Evolutionary conservation across 2,888 invertebrate species (phyloP).

Genomic region (Melikaiella ostensackeni): DNA sequence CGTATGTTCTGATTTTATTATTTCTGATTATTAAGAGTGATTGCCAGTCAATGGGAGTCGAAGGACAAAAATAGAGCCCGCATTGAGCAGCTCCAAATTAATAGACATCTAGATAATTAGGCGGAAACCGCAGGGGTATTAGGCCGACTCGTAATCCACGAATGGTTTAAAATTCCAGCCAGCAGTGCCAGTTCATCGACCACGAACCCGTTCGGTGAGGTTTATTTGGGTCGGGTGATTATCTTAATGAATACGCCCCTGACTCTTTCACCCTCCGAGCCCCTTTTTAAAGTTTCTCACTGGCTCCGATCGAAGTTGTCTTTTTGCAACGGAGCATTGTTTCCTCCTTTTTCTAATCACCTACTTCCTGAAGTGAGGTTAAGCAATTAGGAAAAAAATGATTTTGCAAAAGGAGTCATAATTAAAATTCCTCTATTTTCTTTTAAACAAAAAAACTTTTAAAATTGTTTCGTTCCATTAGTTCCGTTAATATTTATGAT

Average conservation of each 20-base stretch:
- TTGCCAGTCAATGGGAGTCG: too few species aligned
- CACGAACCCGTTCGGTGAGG: slow-evolving; percentile 57
- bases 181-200: slow-evolving; percentile 43
- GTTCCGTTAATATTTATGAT: background rate
- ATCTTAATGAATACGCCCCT: slow-evolving; percentile 60
- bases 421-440: too few species aligned
- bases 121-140: slow-evolving; percentile 64
- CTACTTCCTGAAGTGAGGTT: background rate
- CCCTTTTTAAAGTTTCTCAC: slow-evolving; percentile 19
- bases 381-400: too few species aligned
- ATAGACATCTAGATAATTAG: slow-evolving; percentile 63
- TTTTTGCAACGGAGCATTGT: background rate
- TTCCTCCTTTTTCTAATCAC: background rate
- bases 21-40: too few species aligned
- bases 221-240: slow-evolving; percentile 68
- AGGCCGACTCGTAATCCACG: slow-evolving; percentile 50
- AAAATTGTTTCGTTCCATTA: background rate
- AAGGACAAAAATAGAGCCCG: background rate
- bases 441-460: too few species aligned
- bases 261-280: slow-evolving; percentile 15
- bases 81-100: slow-evolving; percentile 44
- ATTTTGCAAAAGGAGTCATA: too few species aligned
- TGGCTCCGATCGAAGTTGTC: background rate
- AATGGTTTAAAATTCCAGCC: slow-evolving; percentile 50
- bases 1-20: too few species aligned